Percentiles rank a stretch among this genome's conserved stretches.
phyloP scores from a whole-genome alignment of 2,113 vertebrate species.

The Recurvirostra avosetta region DNA sequence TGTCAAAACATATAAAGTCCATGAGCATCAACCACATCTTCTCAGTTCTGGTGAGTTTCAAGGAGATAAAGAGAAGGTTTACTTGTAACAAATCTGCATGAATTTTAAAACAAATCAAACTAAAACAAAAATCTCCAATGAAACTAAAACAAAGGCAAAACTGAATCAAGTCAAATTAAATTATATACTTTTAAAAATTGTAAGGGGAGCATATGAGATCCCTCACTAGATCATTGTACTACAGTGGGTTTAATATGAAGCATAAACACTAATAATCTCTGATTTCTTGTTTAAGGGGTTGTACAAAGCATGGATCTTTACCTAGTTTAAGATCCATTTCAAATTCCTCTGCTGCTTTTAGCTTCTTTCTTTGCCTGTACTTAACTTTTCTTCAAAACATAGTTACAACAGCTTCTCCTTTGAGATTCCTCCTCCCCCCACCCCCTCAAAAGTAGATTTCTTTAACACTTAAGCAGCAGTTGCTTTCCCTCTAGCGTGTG shows the following conservation, averaged over 20 bases:
- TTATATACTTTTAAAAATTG: background rate
- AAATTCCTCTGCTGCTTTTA: background rate
- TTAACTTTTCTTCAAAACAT: background rate
- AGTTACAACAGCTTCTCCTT: background rate
- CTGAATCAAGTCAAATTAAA: background rate
- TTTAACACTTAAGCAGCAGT: background rate
- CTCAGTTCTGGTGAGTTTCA: background rate
- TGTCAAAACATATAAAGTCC: background rate
- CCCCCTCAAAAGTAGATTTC: fast-evolving
- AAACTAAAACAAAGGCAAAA: background rate
- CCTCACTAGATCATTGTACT: background rate
- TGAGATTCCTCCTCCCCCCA: background rate
- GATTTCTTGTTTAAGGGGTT: background rate
- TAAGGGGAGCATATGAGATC: background rate
- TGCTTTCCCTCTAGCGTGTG: background rate
- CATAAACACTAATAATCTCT: background rate
- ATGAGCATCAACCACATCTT: background rate
- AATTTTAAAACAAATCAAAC: background rate
- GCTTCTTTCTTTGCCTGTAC: background rate
- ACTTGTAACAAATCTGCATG: background rate
- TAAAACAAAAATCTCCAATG: background rate
- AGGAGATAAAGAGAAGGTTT: background rate
- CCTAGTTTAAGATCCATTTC: background rate
- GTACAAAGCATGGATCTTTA: background rate
- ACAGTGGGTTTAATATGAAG: background rate